Conservation (phyloP, 2,113 vertebrate species). For the Colinus virginianus region DNA sequence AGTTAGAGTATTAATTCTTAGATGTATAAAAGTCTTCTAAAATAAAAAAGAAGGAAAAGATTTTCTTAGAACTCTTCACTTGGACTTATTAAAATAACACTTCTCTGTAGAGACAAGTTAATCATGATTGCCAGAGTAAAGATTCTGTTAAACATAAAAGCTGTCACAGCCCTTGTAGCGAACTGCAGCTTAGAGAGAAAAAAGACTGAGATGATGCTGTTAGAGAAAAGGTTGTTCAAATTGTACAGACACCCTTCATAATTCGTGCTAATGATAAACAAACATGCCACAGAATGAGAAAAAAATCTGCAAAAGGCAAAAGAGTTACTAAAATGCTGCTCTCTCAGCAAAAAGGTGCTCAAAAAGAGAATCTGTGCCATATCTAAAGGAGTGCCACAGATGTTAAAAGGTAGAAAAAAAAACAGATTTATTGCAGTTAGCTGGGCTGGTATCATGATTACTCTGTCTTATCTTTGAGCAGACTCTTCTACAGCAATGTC, state of each 20-base stretch:
- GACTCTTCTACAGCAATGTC: neutral
- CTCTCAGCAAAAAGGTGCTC: neutral
- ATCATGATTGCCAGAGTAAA: conserved; percentile 76
- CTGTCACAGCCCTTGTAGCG: conserved; percentile 63
- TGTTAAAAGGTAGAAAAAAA: neutral
- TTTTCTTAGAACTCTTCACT: conserved; percentile 69
- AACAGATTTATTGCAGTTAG: neutral
- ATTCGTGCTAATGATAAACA: conserved; percentile 60
- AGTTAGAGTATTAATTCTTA: conserved; percentile 70
- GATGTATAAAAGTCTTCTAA: conserved; percentile 48
- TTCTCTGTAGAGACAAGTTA: conserved; percentile 67
- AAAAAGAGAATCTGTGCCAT: neutral
- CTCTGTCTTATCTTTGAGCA: conserved; percentile 2
- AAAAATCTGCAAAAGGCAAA: neutral
- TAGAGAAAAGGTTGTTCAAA: conserved; percentile 58
- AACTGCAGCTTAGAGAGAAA: conserved; percentile 59
- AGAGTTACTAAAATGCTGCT: neutral
- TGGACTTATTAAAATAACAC: conserved; percentile 71
- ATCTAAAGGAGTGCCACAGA: neutral
- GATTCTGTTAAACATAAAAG: conserved; percentile 75
- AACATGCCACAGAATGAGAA: neutral
- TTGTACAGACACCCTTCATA: conserved; percentile 42
- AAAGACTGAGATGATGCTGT: conserved; percentile 45
- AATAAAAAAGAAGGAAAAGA: neutral
- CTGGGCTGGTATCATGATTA: neutral